phyloP scores from a whole-genome alignment of 2,888 invertebrate genomes.

The Calliphora vomitoria region DNA sequence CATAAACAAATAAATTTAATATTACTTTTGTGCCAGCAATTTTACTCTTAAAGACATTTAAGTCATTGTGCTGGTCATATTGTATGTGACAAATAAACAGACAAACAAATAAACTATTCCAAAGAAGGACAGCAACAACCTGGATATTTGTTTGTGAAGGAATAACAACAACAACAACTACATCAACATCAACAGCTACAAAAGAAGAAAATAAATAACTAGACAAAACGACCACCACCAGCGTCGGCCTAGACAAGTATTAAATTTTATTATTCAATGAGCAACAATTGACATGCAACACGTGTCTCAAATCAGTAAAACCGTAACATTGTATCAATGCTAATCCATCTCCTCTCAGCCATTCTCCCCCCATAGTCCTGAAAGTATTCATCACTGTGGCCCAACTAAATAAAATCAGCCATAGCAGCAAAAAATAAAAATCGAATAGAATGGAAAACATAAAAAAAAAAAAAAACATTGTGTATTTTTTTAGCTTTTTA shows the following conservation, averaged over 20 bases:
- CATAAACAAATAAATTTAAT: slow-evolving; percentile 48
- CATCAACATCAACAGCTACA: neutral
- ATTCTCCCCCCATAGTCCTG: neutral
- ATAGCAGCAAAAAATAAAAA: slow-evolving; percentile 21
- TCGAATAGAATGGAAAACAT: slow-evolving; percentile 1
- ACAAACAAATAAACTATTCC: slow-evolving; percentile 32
- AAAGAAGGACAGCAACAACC: slow-evolving; percentile 28
- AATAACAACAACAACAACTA: neutral
- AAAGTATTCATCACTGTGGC: neutral
- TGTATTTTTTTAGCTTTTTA: slow-evolving; percentile 43
- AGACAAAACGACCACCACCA: slow-evolving; percentile 33
- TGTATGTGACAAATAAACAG: slow-evolving; percentile 27
- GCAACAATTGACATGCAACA: slow-evolving; percentile 73
- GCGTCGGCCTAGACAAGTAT: slow-evolving; percentile 14
- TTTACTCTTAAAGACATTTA: slow-evolving; percentile 32
- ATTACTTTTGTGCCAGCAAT: slow-evolving; percentile 26
- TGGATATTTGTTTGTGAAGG: slow-evolving; percentile 13
- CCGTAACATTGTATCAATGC: slow-evolving; percentile 67
- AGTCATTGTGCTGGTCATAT: slow-evolving; percentile 55
- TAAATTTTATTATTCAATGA: slow-evolving; percentile 65
- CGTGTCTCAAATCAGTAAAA: slow-evolving; percentile 70
- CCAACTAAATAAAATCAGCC: slow-evolving; percentile 14
- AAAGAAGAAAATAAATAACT: neutral
- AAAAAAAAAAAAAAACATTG: slow-evolving; percentile 38
- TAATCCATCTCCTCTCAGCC: slow-evolving; percentile 55